Percentiles rank a stretch among this genome's conserved stretches.
Evolutionary conservation across 2,888 invertebrate species (phyloP).

Genomic region (Perdita meconis): DNA sequence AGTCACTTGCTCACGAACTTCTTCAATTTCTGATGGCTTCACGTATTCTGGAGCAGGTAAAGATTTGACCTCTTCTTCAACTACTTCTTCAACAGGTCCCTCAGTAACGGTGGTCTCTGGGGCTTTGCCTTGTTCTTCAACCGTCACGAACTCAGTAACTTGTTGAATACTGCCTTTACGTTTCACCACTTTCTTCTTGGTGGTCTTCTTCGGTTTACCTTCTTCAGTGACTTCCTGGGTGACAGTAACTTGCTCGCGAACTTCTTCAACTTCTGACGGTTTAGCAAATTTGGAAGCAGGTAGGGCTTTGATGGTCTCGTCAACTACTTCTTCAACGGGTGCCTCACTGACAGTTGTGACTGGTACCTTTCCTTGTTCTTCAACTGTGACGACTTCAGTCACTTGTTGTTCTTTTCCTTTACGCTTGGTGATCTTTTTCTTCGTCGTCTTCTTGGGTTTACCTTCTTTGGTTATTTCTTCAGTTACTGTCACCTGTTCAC

Average conservation of each 20-base stretch:
- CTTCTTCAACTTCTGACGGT: conserved; percentile 63
- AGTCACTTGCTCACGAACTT: conserved; percentile 78
- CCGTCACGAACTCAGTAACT: conserved; percentile 39
- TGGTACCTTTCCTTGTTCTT: conserved; percentile 67
- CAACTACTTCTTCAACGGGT: conserved; percentile 78
- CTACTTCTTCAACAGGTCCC: conserved; percentile 72
- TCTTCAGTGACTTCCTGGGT: conserved; percentile 72
- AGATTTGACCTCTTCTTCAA: conserved; percentile 59
- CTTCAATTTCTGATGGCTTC: conserved; percentile 73
- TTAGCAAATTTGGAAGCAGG: conserved; percentile 67
- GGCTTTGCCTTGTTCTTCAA: conserved; percentile 77
- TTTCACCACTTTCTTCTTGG: conserved; percentile 64
- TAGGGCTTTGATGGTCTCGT: conserved; percentile 11
- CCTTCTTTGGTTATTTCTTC: conserved; percentile 43
- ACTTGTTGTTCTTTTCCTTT: conserved; percentile 73
- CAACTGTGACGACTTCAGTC: conserved; percentile 74
- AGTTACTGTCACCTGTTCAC: conserved; percentile 46
- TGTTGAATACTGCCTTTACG: conserved; percentile 70
- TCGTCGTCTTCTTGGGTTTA: conserved; percentile 46
- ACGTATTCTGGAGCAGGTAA: conserved; percentile 74
- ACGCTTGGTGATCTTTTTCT: conserved; percentile 21
- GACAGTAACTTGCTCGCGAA: conserved; percentile 75
- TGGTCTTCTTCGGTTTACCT: conserved; percentile 72
- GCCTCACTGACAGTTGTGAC: conserved; percentile 81
- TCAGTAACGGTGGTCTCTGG: conserved; percentile 61